phyloP scores from a whole-genome alignment of 2,113 vertebrate species.

The Bufo gargarizans region DNA sequence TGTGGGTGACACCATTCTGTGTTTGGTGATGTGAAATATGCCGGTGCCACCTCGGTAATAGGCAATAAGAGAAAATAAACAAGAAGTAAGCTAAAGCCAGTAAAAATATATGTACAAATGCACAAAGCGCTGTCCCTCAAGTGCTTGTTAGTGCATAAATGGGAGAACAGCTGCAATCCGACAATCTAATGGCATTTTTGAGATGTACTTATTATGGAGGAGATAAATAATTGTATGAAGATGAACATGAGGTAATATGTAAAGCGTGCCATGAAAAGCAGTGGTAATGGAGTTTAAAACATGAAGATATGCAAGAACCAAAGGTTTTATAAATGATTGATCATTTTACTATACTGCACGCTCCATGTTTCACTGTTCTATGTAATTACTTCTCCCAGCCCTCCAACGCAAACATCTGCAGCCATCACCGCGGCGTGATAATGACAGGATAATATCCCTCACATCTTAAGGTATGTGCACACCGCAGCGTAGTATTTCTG shows the following conservation, averaged over 20 bases:
- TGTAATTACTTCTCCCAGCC: no score
- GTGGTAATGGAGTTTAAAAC: neutral
- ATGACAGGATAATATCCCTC: no score
- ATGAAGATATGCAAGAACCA: neutral
- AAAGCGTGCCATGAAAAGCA: neutral
- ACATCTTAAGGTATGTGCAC: no score
- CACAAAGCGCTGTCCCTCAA: neutral
- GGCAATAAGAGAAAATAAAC: no score
- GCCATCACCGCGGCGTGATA: no score
- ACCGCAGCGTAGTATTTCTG: no score
- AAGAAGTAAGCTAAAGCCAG: no score
- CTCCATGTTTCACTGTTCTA: neutral
- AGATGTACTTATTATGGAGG: neutral
- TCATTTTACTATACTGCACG: neutral
- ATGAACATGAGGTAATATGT: neutral
- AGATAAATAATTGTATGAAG: neutral
- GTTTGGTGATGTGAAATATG: no score
- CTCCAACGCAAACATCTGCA: no score
- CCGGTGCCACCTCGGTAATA: no score
- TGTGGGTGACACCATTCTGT: no score
- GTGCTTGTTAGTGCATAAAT: slow-evolving; percentile 24
- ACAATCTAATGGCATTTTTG: neutral
- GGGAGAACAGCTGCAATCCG: neutral
- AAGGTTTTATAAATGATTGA: neutral
- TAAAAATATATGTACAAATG: neutral